phyloP scores from a whole-genome alignment of 2,888 invertebrate genomes.

The Cremastinae sp. region DNA sequence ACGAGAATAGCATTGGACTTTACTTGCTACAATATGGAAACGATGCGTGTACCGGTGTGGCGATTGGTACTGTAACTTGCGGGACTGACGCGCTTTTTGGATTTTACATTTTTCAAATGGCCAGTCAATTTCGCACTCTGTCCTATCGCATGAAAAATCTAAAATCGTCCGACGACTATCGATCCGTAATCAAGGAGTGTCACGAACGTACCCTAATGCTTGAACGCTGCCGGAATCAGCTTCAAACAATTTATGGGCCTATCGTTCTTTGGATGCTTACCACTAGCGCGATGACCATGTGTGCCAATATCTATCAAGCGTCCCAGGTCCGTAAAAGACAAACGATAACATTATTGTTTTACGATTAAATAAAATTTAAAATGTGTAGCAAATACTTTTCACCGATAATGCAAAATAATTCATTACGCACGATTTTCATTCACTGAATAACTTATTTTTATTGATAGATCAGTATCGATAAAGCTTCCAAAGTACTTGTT shows the following conservation, averaged over 20 bases:
- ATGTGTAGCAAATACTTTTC: too few species aligned
- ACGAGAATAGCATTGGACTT: conserved; percentile 7
- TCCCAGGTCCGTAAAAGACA: conserved; percentile 58
- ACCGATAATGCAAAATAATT: too few species aligned
- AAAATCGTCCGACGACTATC: conserved; percentile 37
- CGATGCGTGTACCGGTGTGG: conserved; percentile 40
- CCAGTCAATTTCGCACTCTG: conserved; percentile 65
- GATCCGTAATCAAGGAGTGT: conserved; percentile 54
- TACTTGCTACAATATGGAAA: background rate
- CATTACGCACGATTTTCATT: too few species aligned
- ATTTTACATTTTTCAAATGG: conserved; percentile 67
- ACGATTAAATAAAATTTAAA: too few species aligned
- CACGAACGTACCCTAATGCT: conserved; percentile 58
- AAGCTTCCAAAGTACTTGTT: conserved; percentile 24
- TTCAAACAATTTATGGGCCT: conserved; percentile 67
- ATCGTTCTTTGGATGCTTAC: conserved; percentile 65
- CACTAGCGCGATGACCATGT: conserved; percentile 67
- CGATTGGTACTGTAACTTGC: conserved; percentile 51
- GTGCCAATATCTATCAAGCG: conserved; percentile 68
- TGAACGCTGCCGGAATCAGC: conserved; percentile 53
- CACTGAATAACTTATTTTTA: background rate
- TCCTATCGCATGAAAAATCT: conserved; percentile 52
- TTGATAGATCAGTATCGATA: conserved; percentile 40
- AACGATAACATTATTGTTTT: too few species aligned
- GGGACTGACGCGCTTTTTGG: conserved; percentile 65